Evolutionary conservation across 2,113 vertebrate species (phyloP).

Genomic region (Cairina moschata): DNA sequence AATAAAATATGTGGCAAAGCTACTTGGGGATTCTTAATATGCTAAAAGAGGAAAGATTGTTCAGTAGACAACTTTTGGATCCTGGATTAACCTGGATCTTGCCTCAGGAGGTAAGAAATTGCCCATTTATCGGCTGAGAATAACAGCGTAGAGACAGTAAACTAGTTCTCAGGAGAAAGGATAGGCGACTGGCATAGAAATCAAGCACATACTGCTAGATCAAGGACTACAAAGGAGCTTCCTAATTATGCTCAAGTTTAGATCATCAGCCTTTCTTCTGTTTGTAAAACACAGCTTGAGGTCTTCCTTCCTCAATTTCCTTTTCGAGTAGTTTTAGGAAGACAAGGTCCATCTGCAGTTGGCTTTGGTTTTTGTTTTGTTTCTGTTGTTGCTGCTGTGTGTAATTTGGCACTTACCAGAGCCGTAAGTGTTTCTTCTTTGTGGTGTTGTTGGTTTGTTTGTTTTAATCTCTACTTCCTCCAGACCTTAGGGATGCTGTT

Average conservation of each 20-base stretch:
- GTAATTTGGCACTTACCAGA: slow-evolving; percentile 52
- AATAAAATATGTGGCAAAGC: background rate
- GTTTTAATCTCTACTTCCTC: background rate
- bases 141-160: background rate
- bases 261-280: background rate
- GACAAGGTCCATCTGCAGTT: background rate
- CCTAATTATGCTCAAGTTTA: background rate
- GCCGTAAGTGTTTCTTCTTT: background rate
- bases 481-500: background rate
- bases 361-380: background rate
- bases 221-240: background rate
- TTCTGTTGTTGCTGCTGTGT: background rate
- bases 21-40: slow-evolving; percentile 7
- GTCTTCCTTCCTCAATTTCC: background rate
- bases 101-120: slow-evolving; percentile 6
- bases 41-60: background rate
- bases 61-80: background rate
- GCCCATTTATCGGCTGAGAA: background rate
- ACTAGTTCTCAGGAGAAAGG: background rate
- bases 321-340: background rate
- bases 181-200: background rate
- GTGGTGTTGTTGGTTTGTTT: background rate
- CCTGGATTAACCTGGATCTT: slow-evolving; percentile 15
- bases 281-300: background rate
- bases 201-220: background rate